A percentile compares a stretch with the other conserved stretches of the same genome.
Evolutionary conservation across 2,113 vertebrate genomes (phyloP).

Genomic region (Dicerorhinus sumatrensis): DNA sequence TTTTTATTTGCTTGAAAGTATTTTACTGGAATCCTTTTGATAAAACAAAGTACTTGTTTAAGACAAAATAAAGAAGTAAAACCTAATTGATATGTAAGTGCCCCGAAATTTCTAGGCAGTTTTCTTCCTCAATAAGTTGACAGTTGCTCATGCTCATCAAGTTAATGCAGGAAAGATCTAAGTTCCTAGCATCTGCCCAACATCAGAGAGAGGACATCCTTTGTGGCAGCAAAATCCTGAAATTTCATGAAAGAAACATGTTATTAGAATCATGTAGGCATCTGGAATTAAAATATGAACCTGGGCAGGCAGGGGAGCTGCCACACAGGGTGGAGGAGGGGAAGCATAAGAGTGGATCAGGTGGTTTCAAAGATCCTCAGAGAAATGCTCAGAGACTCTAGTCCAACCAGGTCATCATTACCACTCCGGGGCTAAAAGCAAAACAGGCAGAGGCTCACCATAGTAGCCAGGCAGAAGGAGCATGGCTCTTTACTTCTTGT

Average conservation of each 20-base stretch:
- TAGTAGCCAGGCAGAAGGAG: fast-evolving
- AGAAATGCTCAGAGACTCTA: slow-evolving; percentile 25
- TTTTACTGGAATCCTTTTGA: slow-evolving; percentile 35
- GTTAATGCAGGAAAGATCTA: neutral
- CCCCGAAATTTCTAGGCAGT: neutral
- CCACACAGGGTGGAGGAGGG: neutral
- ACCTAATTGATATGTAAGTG: neutral
- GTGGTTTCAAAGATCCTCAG: slow-evolving; percentile 30
- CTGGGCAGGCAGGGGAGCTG: fast-evolving
- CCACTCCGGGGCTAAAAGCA: neutral
- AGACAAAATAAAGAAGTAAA: neutral
- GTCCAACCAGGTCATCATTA: neutral
- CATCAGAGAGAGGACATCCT: neutral
- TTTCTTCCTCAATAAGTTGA: neutral
- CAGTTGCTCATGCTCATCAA: neutral
- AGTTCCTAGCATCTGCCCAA: neutral
- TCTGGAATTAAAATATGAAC: neutral
- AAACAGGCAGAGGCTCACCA: neutral
- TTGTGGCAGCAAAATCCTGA: slow-evolving; percentile 7
- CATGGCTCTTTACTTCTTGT: neutral
- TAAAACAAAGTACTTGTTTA: neutral
- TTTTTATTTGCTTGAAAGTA: neutral
- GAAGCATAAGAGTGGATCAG: neutral
- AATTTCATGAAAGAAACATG: slow-evolving; percentile 19
- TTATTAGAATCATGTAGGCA: neutral